Evolutionary conservation across 2,888 invertebrate species (phyloP).

Genomic region (Hetaerina titia): DNA sequence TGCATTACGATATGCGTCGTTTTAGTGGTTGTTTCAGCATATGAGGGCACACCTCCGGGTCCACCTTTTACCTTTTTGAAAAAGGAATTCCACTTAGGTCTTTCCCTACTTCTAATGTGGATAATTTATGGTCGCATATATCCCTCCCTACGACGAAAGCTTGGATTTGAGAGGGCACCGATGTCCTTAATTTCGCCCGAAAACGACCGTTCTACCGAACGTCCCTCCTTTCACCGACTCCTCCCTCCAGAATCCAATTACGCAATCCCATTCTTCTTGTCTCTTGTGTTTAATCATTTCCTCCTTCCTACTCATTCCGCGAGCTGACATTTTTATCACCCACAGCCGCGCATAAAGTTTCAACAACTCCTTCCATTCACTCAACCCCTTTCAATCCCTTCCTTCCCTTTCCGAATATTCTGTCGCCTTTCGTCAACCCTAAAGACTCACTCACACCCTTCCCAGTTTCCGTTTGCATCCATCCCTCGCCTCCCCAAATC

Average conservation of each 20-base stretch:
- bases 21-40: too few relatives aligned
- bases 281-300: not conserved
- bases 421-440: not conserved
- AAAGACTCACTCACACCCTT: not conserved
- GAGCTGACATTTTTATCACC: not conserved
- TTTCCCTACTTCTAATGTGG: too few relatives aligned
- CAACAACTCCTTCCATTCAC: not conserved
- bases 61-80: too few relatives aligned
- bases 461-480: not conserved
- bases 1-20: too few relatives aligned
- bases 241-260: not conserved
- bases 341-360: slow-evolving; percentile 1
- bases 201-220: too few relatives aligned
- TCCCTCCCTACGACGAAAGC: too few relatives aligned
- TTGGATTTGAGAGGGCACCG: too few relatives aligned
- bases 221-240: not conserved
- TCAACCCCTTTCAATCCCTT: slow-evolving; percentile 7
- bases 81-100: too few relatives aligned
- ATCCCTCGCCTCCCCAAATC: not conserved
- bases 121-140: too few relatives aligned
- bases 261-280: not conserved
- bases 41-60: too few relatives aligned
- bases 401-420: not conserved
- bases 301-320: not conserved
- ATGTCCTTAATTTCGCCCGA: too few relatives aligned